Evolutionary conservation across 2,797 vertebrate species (phyloP).

Genomic region (Cryptoprocta ferox): DNA sequence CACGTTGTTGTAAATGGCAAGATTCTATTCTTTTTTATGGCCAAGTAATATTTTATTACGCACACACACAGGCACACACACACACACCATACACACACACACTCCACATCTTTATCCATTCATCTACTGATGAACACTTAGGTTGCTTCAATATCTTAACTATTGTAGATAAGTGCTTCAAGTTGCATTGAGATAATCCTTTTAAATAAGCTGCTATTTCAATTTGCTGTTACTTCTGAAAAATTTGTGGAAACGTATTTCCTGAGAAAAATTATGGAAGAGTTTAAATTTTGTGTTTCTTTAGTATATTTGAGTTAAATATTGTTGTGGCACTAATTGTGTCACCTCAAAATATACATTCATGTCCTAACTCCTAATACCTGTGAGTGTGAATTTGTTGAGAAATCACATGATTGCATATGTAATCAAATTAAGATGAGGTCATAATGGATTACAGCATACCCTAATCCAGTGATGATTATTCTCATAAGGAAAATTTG

Average conservation of each 20-base stretch:
- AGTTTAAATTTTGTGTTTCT: background rate
- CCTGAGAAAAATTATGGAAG: background rate
- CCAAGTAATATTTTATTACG: background rate
- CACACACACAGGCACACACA: background rate
- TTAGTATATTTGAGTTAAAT: background rate
- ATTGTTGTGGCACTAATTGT: background rate
- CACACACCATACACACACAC: too few relatives aligned
- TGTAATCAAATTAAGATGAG: background rate
- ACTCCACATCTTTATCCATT: background rate
- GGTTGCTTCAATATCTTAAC: background rate
- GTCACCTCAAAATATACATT: background rate
- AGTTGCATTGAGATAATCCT: background rate
- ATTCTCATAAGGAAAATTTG: background rate
- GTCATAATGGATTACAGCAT: background rate
- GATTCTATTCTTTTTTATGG: background rate
- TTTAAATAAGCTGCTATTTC: background rate
- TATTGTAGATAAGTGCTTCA: background rate
- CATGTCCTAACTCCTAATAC: background rate
- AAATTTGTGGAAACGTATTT: background rate
- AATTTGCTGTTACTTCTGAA: background rate
- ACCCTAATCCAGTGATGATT: background rate
- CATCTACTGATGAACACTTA: background rate
- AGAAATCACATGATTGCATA: background rate
- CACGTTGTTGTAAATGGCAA: background rate
- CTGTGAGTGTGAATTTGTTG: background rate